Evolutionary conservation across 1,140 invertebrate genomes (phyloP), one percentile per base, ranked within the genome.

Genomic region (Anagrus nilaparvatae): DNA sequence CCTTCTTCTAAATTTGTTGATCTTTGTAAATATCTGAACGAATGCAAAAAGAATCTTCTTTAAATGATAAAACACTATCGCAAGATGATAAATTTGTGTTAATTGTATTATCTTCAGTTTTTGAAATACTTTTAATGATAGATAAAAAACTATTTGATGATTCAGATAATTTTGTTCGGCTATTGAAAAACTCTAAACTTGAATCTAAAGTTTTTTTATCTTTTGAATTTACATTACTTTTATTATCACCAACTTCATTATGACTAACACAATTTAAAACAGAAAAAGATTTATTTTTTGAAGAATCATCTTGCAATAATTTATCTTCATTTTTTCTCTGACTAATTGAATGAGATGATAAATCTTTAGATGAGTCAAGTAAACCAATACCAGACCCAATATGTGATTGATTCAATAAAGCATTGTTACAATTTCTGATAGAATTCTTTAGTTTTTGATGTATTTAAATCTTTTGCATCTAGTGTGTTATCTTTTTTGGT

Each of bases 1-100:
- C 79, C 77, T 49, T 84, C 74, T 37, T 83, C 78, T 42, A 65
- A 62, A 61, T 87, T 7, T 27, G 6, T 27, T 6, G 6, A 12
- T 12, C 24, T 7, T 12, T 27, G 6, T 12, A 6, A 27, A 27
- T 12, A 27, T 27, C 24, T 10, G 35, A 25, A 12, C 17, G n/a
- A n/a, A n/a, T n/a, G n/a, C n/a, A 44, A 20, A 14, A 44, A 17
- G 16, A 32, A 12, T 39, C 9, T 24, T 29, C 23, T 30, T 17
- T 29, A 17, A 17, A 21, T 28, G 21, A 39, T 10, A 40, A 21
- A 19, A 16, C 3, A 35, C 35, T 30, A 40, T 14, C 14, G 13
- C 34, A 8, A 21, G 19, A 17, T 20, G 23, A 30, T 35, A 36
- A 29, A 23, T 20, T 23, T 39, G 25, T 7, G 17, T 35, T 24